A percentile compares a stretch with the other conserved stretches of the same genome.
Conservation (phyloP, 2,888 invertebrate genomes). For the Aquatica leii region DNA sequence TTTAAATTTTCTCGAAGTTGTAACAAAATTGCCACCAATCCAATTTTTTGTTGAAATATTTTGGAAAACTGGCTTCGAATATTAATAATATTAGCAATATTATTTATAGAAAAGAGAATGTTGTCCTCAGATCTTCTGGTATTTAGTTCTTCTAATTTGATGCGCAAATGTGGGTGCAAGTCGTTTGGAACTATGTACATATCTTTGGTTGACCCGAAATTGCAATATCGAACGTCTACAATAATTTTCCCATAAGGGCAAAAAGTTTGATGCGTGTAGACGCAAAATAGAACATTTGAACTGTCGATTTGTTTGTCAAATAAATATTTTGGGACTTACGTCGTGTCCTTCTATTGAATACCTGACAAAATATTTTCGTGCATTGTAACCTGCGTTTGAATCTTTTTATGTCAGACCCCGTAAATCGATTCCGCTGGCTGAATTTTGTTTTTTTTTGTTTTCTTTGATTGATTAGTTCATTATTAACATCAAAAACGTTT, state of each 20-base stretch:
- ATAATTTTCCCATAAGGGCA: not conserved
- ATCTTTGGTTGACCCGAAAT: no score
- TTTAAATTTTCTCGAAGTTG: no score
- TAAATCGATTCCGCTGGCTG: no score
- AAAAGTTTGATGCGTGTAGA: no score
- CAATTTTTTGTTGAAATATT: conserved; percentile 35
- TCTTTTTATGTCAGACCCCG: no score
- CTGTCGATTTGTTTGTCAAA: not conserved
- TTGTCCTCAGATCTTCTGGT: not conserved
- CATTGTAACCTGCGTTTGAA: no score
- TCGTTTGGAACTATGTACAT: no score
- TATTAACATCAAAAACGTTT: no score
- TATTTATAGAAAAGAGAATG: not conserved
- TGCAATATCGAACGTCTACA: not conserved
- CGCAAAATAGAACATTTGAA: conserved; percentile 4
- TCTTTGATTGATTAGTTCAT: no score
- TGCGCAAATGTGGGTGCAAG: no score
- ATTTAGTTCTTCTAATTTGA: no score
- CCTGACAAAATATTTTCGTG: not conserved
- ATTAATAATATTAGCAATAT: conserved; percentile 15
- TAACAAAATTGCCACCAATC: conserved; percentile 27
- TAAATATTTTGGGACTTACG: not conserved
- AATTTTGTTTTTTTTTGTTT: no score
- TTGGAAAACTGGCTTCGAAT: conserved; percentile 24
- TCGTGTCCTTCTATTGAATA: not conserved